Conservation (phyloP, 2,888 invertebrate genomes). For the Nineta flava region DNA sequence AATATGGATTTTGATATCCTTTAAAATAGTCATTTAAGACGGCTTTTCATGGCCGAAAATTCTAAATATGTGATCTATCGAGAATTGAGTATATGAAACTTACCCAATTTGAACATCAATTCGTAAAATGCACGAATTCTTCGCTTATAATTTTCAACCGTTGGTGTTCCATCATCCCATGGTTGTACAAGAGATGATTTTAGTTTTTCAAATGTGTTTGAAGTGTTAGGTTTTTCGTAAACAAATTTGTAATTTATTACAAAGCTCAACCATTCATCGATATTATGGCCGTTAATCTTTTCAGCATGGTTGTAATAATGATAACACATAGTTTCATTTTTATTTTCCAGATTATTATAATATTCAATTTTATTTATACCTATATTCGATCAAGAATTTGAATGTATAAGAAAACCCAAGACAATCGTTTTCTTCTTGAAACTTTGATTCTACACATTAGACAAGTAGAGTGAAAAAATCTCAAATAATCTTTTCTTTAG, state of each 20-base stretch:
- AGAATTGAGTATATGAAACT: background rate
- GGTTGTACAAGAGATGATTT: constrained; percentile 18
- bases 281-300: constrained; percentile 36
- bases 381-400: too few relatives aligned
- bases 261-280: constrained; percentile 43
- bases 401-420: too few relatives aligned
- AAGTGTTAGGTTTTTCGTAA: constrained; percentile 18
- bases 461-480: too few relatives aligned
- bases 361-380: constrained; percentile 38
- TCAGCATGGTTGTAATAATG: constrained; percentile 40
- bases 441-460: too few relatives aligned
- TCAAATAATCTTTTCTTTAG: too few relatives aligned
- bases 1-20: too few relatives aligned
- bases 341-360: constrained; percentile 34
- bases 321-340: constrained; percentile 31
- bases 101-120: constrained; percentile 41
- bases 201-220: constrained; percentile 22
- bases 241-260: constrained; percentile 24
- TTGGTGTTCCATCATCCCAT: constrained; percentile 42
- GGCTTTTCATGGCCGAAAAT: too few relatives aligned
- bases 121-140: constrained; percentile 43
- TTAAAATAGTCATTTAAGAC: too few relatives aligned
- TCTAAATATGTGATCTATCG: too few relatives aligned
- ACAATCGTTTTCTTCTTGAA: too few relatives aligned
- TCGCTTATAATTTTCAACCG: constrained; percentile 40